A percentile compares a stretch with the other conserved stretches of the same genome.
Evolutionary conservation across 2,797 vertebrate species (phyloP).

Genomic region (Scyliorhinus canicula): DNA sequence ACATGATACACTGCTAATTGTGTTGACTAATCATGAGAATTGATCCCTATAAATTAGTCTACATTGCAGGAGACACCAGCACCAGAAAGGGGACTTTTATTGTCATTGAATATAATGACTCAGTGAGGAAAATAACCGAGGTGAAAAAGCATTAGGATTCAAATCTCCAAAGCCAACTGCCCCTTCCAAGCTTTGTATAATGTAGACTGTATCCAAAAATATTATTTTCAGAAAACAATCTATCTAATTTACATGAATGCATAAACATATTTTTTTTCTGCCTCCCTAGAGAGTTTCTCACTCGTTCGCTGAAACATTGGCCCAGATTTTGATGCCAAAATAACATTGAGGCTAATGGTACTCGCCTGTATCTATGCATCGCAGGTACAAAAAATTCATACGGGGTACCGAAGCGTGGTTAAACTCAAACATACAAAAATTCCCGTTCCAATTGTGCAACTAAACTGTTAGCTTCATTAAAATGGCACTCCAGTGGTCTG

Average conservation of each 20-base stretch:
- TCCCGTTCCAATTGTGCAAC: not conserved
- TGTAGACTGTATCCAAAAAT: conserved; percentile 1
- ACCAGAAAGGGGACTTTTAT: not conserved
- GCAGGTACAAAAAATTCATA: not conserved
- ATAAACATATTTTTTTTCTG: not conserved
- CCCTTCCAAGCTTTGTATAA: not conserved
- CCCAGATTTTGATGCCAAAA: not conserved
- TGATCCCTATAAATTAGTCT: not conserved
- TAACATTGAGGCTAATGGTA: not conserved
- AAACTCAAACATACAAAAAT: not conserved
- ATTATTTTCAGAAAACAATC: not conserved
- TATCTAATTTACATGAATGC: not conserved
- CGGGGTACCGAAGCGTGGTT: too few species aligned
- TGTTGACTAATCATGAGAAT: not conserved
- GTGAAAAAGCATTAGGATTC: not conserved
- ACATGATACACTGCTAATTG: not conserved
- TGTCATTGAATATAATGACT: not conserved
- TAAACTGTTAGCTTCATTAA: not conserved
- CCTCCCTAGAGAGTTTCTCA: not conserved
- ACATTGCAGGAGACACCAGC: not conserved
- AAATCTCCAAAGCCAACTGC: not conserved
- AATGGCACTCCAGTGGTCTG: too few species aligned
- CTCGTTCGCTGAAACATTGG: not conserved
- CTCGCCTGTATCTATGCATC: not conserved
- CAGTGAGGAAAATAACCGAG: not conserved